These are phyloP conservation scores for Styela clava DNA, from an alignment of 23 tunicate genomes.

Conservation along the genomic window DNA sequence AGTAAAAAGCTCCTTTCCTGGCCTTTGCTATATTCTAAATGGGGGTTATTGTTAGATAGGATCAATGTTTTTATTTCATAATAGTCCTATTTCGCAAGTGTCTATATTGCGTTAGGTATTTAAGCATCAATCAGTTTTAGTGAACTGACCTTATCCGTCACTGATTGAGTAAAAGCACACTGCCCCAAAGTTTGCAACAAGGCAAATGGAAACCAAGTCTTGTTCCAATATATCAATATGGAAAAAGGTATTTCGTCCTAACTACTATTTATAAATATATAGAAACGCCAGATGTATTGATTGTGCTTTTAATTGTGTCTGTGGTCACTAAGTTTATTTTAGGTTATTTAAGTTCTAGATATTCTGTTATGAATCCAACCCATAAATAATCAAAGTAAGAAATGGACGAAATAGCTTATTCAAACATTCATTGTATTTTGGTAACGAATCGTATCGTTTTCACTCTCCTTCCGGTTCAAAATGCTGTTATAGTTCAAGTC, in stretches of 20 bases:
- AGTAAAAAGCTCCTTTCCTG: neutral
- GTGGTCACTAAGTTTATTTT: no score
- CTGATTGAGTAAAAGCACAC: no score
- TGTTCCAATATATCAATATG: no score
- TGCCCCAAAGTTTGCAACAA: no score
- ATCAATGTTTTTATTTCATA: constrained; percentile 33
- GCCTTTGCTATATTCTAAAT: neutral
- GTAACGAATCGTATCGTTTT: constrained; percentile 3
- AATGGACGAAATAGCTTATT: neutral
- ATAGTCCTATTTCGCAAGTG: neutral
- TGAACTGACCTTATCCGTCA: neutral
- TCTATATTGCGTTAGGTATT: neutral
- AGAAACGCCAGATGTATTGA: no score
- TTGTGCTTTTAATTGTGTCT: no score
- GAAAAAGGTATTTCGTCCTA: no score
- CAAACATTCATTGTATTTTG: neutral
- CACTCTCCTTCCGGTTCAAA: neutral
- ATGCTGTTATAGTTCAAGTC: neutral
- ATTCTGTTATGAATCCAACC: no score
- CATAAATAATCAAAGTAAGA: no score
- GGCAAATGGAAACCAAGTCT: no score
- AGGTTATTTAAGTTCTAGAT: no score
- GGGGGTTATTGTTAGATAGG: constrained; percentile 7
- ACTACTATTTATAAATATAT: no score
- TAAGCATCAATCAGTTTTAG: neutral